Conservation (phyloP, 2,888 invertebrate species). For the Drosophila peninsularis region DNA sequence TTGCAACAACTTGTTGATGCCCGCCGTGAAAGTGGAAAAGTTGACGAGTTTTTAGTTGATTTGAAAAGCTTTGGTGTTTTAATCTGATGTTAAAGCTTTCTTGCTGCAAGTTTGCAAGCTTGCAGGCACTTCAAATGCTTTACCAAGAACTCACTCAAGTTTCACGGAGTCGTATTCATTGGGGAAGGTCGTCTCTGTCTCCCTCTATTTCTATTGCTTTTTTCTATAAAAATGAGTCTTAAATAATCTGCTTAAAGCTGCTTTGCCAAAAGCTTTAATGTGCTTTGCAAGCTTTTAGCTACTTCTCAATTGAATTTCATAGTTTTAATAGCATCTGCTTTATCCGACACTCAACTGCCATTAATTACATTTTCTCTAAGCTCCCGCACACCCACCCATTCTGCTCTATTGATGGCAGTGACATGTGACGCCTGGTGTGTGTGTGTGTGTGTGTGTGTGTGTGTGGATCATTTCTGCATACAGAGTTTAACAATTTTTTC, state of each 20-base stretch:
- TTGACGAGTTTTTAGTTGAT: too few species aligned
- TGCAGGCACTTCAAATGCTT: too few species aligned
- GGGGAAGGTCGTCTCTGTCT: too few species aligned
- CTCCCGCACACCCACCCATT: conserved; percentile 7
- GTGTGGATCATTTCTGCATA: conserved; percentile 27
- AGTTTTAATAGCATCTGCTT: conserved; percentile 19
- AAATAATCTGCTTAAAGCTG: background rate
- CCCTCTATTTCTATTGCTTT: too few species aligned
- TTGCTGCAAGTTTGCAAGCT: too few species aligned
- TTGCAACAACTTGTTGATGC: background rate
- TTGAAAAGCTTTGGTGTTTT: background rate
- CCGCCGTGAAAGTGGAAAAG: too few species aligned
- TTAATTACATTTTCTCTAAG: conserved; percentile 37
- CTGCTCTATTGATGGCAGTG: conserved; percentile 16
- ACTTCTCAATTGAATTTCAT: background rate
- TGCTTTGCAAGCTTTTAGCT: conserved; percentile 6
- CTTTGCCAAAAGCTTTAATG: background rate
- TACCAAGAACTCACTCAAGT: too few species aligned
- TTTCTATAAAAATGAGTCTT: background rate
- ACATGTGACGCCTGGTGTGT: conserved; percentile 9
- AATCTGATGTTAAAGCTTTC: too few species aligned
- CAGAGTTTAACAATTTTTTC: conserved; percentile 53
- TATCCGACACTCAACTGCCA: conserved; percentile 28
- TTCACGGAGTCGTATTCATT: too few species aligned
- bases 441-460: conserved; percentile 5